A percentile compares a stretch with the other conserved stretches of the same genome.
These are phyloP conservation scores for Melanotaenia boesemani DNA, from an alignment of 2,797 vertebrate species.

Conservation along the genomic window DNA sequence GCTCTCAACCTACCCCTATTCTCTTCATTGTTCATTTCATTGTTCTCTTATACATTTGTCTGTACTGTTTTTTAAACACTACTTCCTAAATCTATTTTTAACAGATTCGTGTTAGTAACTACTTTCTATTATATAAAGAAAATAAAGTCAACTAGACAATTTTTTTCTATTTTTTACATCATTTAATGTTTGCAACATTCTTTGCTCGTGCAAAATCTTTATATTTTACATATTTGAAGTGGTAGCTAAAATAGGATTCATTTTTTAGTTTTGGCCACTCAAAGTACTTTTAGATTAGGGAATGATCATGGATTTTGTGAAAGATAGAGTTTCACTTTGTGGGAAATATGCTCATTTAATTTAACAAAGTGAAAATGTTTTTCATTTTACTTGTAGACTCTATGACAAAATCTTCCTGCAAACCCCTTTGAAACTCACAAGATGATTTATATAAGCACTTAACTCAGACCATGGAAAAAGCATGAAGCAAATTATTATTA, in stretches of 20 bases:
- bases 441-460: no score
- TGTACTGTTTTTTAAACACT: neutral
- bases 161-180: neutral
- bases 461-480: no score
- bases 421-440: no score
- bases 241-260: neutral
- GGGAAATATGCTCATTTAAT: neutral
- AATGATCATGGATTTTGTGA: neutral
- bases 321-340: neutral
- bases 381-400: neutral
- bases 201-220: neutral
- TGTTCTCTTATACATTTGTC: slow-evolving; percentile 16
- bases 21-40: neutral
- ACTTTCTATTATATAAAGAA: neutral
- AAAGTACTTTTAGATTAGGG: neutral
- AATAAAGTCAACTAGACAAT: neutral
- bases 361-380: neutral
- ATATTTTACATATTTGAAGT: neutral
- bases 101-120: neutral
- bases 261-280: neutral
- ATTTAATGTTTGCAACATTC: neutral
- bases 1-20: slow-evolving; percentile 26
- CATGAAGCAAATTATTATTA: no score
- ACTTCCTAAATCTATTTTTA: neutral
- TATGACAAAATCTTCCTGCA: no score